Evolutionary conservation across 1,140 invertebrate species (phyloP).

Genomic region (Stenopsyche tienmushanensis): DNA sequence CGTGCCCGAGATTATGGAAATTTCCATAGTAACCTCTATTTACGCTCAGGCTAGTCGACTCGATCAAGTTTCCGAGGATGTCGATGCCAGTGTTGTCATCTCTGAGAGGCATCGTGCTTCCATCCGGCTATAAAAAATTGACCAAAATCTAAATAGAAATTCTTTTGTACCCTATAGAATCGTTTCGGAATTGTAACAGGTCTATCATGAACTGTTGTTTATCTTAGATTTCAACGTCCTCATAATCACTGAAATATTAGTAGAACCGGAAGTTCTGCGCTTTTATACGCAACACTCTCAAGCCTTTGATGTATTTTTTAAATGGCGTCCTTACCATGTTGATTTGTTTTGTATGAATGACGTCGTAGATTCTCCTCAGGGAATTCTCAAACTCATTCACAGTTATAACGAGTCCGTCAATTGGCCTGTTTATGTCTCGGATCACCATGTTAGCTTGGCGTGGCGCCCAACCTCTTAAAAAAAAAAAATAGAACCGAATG

Average conservation of each 20-base stretch:
- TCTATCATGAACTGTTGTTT: no score
- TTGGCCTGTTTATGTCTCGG: constrained; percentile 59
- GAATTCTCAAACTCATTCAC: constrained; percentile 66
- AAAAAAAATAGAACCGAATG: neutral
- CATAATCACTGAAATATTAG: constrained; percentile 38
- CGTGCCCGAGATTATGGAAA: constrained; percentile 70
- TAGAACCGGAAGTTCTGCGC: neutral
- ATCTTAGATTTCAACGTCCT: no score
- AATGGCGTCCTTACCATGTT: no score
- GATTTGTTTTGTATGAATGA: constrained; percentile 68
- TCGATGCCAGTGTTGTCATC: constrained; percentile 73
- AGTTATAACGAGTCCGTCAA: constrained; percentile 61
- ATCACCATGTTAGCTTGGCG: constrained; percentile 58
- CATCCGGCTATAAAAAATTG: constrained; percentile 62
- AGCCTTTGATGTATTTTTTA: neutral
- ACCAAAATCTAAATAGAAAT: no score
- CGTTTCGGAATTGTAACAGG: no score
- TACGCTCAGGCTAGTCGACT: constrained; percentile 68
- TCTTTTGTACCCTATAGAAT: no score
- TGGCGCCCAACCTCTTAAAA: constrained; percentile 61
- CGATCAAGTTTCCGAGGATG: constrained; percentile 76
- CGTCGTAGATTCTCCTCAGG: constrained; percentile 68
- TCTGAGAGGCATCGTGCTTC: constrained; percentile 63
- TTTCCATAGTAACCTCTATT: constrained; percentile 72
- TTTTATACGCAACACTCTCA: no score